Evolutionary conservation across 2,888 invertebrate genomes (phyloP).

Genomic region (Agonum fuliginosum): DNA sequence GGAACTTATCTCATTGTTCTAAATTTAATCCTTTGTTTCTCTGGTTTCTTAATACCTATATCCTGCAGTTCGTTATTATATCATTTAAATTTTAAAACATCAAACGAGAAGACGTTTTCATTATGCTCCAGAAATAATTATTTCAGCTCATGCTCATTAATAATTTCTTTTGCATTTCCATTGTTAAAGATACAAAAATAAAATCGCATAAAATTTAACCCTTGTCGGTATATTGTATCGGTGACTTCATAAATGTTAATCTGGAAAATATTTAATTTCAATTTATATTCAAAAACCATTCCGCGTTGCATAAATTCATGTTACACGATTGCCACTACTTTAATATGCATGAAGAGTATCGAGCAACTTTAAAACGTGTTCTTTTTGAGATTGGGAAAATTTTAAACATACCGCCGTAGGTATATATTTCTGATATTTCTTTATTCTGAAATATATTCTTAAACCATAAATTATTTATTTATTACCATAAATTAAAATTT

Average conservation of each 20-base stretch:
- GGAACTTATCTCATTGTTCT: background rate
- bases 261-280: conserved; percentile 40
- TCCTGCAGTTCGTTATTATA: too few species aligned
- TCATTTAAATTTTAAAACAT: too few species aligned
- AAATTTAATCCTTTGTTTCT: background rate
- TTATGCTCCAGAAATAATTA: background rate
- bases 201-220: background rate
- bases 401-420: too few species aligned
- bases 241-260: conserved; percentile 35
- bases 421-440: too few species aligned
- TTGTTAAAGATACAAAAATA: background rate
- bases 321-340: conserved; percentile 26
- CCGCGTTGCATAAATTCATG: conserved; percentile 33
- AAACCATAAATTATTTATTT: too few species aligned
- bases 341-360: conserved; percentile 36
- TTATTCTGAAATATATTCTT: background rate
- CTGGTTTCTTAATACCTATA: too few species aligned
- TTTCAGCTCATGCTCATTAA: background rate
- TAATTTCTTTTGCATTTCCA: background rate
- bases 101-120: too few species aligned
- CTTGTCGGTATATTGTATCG: background rate
- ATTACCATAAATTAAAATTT: too few species aligned
- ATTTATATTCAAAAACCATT: conserved; percentile 38
- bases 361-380: conserved; percentile 29
- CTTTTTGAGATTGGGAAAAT: conserved; percentile 27